These are phyloP conservation scores for Sula dactylatra DNA, from an alignment of 2,113 vertebrate genomes.

Conservation along the genomic window DNA sequence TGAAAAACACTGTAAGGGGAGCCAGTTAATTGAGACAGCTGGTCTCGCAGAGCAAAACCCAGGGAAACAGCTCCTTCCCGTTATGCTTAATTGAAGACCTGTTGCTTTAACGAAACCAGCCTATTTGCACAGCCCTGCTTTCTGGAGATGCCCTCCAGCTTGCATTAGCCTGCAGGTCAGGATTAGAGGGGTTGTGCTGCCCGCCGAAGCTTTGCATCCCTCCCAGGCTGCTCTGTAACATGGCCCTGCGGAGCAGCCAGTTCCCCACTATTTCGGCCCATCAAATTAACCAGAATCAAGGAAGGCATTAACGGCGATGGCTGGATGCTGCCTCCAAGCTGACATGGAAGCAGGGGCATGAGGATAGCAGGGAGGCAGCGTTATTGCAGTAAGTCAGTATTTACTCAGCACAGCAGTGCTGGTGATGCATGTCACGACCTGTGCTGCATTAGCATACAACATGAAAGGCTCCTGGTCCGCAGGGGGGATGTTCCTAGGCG, in stretches of 20 bases:
- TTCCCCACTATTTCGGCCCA: not conserved
- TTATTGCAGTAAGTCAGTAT: not conserved
- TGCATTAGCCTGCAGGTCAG: not conserved
- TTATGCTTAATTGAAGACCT: not conserved
- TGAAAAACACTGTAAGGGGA: constrained; percentile 55
- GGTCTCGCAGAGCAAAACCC: not conserved
- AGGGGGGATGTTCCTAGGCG: not conserved
- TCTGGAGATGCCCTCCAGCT: not conserved
- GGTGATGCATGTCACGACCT: not conserved
- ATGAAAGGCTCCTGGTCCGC: accelerated
- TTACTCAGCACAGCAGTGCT: not conserved
- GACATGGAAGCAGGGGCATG: not conserved
- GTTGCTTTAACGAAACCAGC: not conserved
- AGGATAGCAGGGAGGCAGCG: accelerated
- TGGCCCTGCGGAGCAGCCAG: accelerated
- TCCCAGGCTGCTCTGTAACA: not conserved
- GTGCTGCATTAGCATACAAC: accelerated
- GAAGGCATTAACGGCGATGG: not conserved
- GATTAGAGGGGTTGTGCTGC: not conserved
- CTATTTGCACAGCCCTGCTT: not conserved
- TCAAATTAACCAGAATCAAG: not conserved
- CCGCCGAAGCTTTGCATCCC: accelerated
- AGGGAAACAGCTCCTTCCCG: not conserved
- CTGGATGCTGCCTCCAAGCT: not conserved
- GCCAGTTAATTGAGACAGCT: constrained; percentile 38